Conservation (phyloP, 2,888 invertebrate genomes). For the Hypselothyrea guttata region DNA sequence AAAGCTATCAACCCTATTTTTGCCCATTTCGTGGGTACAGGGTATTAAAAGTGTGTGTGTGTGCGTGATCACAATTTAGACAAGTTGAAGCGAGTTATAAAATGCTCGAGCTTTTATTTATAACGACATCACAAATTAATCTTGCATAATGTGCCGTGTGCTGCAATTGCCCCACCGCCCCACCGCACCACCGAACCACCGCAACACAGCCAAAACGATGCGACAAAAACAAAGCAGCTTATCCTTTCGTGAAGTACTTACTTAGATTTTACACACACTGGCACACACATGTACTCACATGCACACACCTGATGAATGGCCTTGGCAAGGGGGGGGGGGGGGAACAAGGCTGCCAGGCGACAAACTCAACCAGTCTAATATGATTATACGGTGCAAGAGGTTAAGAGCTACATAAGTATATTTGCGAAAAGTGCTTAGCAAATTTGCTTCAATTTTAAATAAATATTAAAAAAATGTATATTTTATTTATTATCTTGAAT, state of each 20-base stretch:
- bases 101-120: conserved; percentile 71
- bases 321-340: conserved; percentile 12
- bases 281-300: conserved; percentile 4
- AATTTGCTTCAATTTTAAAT: too few relatives aligned
- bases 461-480: too few relatives aligned
- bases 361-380: conserved; percentile 2
- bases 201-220: conserved; percentile 1
- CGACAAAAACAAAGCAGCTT: conserved; percentile 50
- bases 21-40: too few relatives aligned
- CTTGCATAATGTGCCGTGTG: conserved; percentile 69
- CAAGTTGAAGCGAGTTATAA: conserved; percentile 54
- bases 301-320: conserved; percentile 42
- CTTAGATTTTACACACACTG: conserved; percentile 37
- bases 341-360: conserved; percentile 14
- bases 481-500: too few relatives aligned
- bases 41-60: conserved; percentile 7
- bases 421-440: too few relatives aligned
- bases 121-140: conserved; percentile 75
- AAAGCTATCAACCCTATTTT: too few relatives aligned
- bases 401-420: too few relatives aligned
- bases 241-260: conserved; percentile 68
- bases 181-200: not conserved
- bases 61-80: conserved; percentile 31
- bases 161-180: conserved; percentile 22
- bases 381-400: too few relatives aligned